Percentiles rank a stretch among this genome's conserved stretches.
Conservation (phyloP, 2,888 invertebrate species). For the Gymnocheta viridis region DNA sequence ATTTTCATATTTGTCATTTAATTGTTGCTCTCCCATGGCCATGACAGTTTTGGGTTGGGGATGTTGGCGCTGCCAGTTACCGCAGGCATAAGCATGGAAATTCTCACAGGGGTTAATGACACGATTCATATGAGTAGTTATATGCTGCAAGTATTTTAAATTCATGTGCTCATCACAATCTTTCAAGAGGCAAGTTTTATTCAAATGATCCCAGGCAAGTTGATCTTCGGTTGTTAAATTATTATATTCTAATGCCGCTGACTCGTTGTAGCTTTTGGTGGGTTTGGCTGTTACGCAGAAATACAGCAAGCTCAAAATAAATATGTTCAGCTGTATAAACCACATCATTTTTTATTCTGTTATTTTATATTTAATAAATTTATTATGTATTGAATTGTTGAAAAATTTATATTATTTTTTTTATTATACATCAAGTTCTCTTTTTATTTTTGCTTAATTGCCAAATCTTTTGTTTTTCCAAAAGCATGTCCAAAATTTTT, state of each 20-base stretch:
- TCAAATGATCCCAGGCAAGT: constrained; percentile 67
- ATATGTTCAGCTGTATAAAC: neutral
- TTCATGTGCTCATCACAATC: constrained; percentile 73
- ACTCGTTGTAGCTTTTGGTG: neutral
- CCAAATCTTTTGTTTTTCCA: constrained; percentile 41
- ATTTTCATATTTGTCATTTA: constrained; percentile 73
- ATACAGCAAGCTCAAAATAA: neutral
- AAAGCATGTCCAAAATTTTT: constrained; percentile 45
- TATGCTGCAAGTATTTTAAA: constrained; percentile 70
- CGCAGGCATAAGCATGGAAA: constrained; percentile 76
- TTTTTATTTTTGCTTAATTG: constrained; percentile 44
- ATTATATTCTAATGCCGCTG: fast-evolving
- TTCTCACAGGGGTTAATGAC: constrained; percentile 74
- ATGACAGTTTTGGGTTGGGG: constrained; percentile 71
- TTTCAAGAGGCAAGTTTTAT: constrained; percentile 71
- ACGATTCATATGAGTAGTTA: constrained; percentile 72
- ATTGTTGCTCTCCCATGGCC: constrained; percentile 72
- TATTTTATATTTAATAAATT: neutral
- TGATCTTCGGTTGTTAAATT: neutral
- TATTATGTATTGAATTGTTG: neutral
- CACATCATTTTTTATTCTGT: neutral
- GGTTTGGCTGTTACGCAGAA: constrained; percentile 27
- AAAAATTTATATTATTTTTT: neutral
- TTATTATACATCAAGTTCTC: constrained; percentile 14
- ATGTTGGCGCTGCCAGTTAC: constrained; percentile 72